Conservation (phyloP, 2,113 vertebrate species). For the Ophthalmolycus amberensis region DNA sequence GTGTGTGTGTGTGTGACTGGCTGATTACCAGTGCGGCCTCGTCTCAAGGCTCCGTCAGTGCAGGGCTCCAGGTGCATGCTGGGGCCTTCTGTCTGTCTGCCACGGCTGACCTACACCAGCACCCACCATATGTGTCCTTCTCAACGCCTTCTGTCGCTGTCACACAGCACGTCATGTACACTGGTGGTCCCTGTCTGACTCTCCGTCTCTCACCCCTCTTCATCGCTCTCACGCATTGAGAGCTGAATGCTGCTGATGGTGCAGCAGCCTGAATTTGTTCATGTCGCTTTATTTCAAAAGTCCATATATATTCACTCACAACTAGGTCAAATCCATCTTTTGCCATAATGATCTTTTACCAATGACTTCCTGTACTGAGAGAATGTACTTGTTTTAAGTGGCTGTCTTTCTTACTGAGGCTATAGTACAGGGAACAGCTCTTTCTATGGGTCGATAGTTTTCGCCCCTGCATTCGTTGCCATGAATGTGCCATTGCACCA, state of each 20-base stretch:
- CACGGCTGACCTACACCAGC: constrained; percentile 76
- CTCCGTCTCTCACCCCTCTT: constrained; percentile 38
- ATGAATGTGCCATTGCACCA: constrained; percentile 7
- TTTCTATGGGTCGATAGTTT: not conserved
- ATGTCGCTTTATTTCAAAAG: not conserved
- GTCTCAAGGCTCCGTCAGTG: constrained; percentile 62
- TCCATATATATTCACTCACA: no score
- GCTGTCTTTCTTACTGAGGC: not conserved
- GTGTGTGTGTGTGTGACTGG: not conserved
- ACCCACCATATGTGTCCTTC: constrained; percentile 79
- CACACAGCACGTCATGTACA: constrained; percentile 50
- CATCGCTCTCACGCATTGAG: not conserved
- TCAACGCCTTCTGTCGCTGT: constrained; percentile 81
- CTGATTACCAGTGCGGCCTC: constrained; percentile 30
- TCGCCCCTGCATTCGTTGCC: not conserved
- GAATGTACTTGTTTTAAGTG: not conserved
- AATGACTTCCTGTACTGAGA: not conserved
- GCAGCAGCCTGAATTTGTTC: not conserved
- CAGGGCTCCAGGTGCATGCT: constrained; percentile 73
- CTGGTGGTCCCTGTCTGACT: constrained; percentile 47
- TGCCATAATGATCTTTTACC: not conserved
- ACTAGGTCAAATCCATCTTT: not conserved
- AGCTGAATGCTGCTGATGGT: not conserved
- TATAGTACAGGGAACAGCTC: no score
- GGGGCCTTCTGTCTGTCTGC: constrained; percentile 75